Percentiles rank a stretch among this genome's conserved stretches.
These are phyloP conservation scores for Nicator chloris DNA, from an alignment of 2,113 vertebrate species.

Conservation along the genomic window DNA sequence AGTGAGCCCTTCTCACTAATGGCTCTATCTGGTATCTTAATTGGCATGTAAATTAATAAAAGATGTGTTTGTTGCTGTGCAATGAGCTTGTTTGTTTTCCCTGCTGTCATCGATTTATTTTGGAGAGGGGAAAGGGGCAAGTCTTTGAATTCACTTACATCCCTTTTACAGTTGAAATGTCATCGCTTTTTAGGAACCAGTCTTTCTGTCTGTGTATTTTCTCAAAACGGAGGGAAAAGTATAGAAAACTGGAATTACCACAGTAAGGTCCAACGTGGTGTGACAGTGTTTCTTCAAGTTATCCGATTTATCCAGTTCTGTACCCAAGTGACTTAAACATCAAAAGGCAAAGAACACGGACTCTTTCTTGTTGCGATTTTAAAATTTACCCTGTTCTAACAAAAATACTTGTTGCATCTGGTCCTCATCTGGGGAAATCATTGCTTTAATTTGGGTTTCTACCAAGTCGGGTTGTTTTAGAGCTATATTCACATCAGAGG, in stretches of 20 bases:
- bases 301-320: neutral
- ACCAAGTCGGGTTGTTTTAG: neutral
- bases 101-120: neutral
- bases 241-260: neutral
- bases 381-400: neutral
- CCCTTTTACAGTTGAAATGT: neutral
- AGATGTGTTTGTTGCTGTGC: constrained; percentile 7
- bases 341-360: neutral
- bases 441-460: neutral
- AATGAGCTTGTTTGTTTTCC: constrained; percentile 39
- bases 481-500: neutral
- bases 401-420: neutral
- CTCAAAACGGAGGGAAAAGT: neutral
- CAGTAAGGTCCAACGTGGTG: neutral
- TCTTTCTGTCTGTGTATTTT: neutral
- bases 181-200: neutral
- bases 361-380: neutral
- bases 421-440: neutral
- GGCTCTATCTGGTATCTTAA: constrained; percentile 18
- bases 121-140: neutral
- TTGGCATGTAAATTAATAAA: constrained; percentile 27
- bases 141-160: neutral
- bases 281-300: neutral
- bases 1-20: neutral
- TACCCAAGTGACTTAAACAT: neutral